Evolutionary conservation across 2,113 vertebrate species (phyloP), one percentile per base, ranked within the genome.

Genomic region (Campylomormyrus numenius): DNA sequence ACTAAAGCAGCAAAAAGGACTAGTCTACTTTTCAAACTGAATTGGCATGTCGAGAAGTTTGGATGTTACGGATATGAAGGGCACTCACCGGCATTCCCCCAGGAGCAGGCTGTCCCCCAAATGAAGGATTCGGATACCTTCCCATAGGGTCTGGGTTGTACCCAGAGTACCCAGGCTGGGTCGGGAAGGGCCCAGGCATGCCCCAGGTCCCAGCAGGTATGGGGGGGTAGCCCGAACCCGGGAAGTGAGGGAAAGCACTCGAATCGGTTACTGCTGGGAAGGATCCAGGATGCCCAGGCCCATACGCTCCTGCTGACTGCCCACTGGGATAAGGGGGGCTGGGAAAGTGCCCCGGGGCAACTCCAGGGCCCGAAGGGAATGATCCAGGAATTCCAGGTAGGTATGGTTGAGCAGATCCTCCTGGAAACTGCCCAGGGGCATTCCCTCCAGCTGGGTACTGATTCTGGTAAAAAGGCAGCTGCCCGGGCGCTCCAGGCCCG

Each of bases 151-250:
- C 94, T 0, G 94, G 92, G 19, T 93, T 95, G 13, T 91, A 91
- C 31, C 92, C 92, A 35, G 92, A 90, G 0, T 90, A 92, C 17
- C 93, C 93, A 6, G 95, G 95, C 10, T 94, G 95, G 3, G 94
- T 87, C 56, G 95, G 96, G 90, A 95, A 96, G 50, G 94, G 93
- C 70, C 90, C 94, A 27, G 87, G 93, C 50, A 94, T 50, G 49
- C 96, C 95, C 96, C 96, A 96, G n/a, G 95, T 93, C 1, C 96
- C 96, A 3, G 93, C 0, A 27, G 96, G 95, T 0, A 96, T 58
- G 2, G 95, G 95, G 52, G 96, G 95, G 48, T 95, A 96, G 21
- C 93, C 94, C 86, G 93, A 95, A 49, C 91, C 91, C 46, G 94
- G 92, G 89, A 93, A 96, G 6, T 94, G 91, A 84, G 95, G 92